Evolutionary conservation across 1,140 invertebrate species (phyloP).

Genomic region (Pemphigus obesinymphae): DNA sequence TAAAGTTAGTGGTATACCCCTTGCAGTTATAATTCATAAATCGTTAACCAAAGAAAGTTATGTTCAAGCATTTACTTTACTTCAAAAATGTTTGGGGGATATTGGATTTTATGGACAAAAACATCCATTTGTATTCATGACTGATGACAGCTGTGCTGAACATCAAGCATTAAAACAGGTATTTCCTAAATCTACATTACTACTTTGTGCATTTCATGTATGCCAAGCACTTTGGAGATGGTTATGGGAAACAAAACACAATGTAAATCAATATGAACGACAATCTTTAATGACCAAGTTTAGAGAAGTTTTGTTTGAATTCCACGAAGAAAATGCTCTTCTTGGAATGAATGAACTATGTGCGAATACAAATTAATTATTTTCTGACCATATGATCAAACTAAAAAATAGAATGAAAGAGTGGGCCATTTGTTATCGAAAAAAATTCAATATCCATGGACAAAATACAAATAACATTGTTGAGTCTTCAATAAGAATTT

Average conservation of each 20-base stretch:
- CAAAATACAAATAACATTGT: not conserved
- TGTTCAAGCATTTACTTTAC: not conserved
- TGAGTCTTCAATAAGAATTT: not conserved
- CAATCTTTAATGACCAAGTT: not conserved
- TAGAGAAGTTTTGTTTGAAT: not conserved
- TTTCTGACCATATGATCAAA: not conserved
- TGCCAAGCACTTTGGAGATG: constrained; percentile 14
- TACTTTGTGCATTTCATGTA: constrained; percentile 26
- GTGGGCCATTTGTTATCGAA: not conserved
- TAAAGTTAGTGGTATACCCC: not conserved
- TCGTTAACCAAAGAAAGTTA: not conserved
- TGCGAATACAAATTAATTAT: not conserved
- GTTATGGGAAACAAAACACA: constrained; percentile 11
- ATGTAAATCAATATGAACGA: not conserved
- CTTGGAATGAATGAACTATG: not conserved
- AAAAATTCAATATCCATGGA: not conserved
- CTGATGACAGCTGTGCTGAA: not conserved
- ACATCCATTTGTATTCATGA: constrained; percentile 6
- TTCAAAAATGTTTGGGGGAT: not conserved
- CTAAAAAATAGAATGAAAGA: not conserved
- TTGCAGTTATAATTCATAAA: not conserved
- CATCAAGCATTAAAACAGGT: not conserved
- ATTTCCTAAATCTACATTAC: not conserved
- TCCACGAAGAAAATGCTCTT: not conserved
- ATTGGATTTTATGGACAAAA: not conserved